Evolutionary conservation across 23 tunicate species (phyloP).

Genomic region (Halocynthia aurantium): DNA sequence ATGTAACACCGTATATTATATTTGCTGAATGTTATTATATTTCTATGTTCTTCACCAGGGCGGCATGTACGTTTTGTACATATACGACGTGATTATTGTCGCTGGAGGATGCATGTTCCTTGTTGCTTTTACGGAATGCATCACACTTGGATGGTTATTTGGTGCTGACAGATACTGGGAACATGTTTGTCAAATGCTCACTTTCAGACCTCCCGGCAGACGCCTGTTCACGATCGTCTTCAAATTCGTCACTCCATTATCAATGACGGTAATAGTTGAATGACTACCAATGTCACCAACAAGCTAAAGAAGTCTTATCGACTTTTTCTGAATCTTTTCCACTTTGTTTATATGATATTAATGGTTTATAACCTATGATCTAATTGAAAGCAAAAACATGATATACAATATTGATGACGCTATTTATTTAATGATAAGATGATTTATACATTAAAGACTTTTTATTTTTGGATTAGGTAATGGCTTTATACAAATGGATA

Average conservation of each 20-base stretch:
- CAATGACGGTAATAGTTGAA: background rate
- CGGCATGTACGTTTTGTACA: conserved; percentile 25
- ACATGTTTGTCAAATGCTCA: conserved; percentile 22
- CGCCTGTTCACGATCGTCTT: conserved; percentile 11
- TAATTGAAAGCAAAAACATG: no score
- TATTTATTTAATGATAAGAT: no score
- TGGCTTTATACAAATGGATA: conserved; percentile 10
- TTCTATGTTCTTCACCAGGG: conserved; percentile 4
- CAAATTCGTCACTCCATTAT: conserved; percentile 11
- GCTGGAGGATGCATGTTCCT: conserved; percentile 28
- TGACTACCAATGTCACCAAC: no score
- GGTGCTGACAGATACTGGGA: conserved; percentile 15
- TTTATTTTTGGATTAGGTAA: background rate
- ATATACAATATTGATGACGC: no score
- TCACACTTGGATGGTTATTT: conserved; percentile 8
- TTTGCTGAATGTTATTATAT: background rate
- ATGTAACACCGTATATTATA: no score
- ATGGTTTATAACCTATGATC: background rate
- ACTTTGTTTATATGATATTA: background rate
- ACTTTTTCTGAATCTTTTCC: background rate
- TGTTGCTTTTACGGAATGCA: conserved; percentile 13
- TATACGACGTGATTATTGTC: background rate
- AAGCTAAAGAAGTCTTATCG: no score
- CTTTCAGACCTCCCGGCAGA: background rate
- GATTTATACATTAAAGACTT: background rate